phyloP scores from a whole-genome alignment of 30 jellyfish, hydroid and myxozoan genomes.

The Sanderia malayensis region DNA sequence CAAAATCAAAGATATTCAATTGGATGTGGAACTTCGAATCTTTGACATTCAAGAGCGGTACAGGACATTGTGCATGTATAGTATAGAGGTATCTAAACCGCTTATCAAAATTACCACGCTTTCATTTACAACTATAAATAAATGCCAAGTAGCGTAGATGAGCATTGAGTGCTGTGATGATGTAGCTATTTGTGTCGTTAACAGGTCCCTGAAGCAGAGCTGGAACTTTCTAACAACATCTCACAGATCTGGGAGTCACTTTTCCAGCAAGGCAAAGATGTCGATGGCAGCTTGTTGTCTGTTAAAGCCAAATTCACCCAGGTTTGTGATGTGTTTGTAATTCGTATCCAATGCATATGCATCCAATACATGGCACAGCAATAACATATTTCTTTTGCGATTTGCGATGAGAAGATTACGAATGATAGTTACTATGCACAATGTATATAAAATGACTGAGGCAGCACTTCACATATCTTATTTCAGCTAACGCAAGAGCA shows the following conservation, averaged over 20 bases:
- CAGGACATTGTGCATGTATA: conserved; percentile 82
- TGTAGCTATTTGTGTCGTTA: not conserved
- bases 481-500: conserved; percentile 78
- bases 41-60: conserved; percentile 83
- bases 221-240: conserved; percentile 57
- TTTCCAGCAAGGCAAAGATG: conserved; percentile 73
- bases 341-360: no score
- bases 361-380: no score
- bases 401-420: no score
- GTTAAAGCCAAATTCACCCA: conserved; percentile 85
- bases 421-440: no score
- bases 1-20: conserved; percentile 67
- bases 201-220: conserved; percentile 74
- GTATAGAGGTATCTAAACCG: conserved; percentile 81
- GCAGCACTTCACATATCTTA: no score
- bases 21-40: conserved; percentile 74
- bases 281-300: conserved; percentile 73
- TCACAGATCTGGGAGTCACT: conserved; percentile 78
- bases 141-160: no score
- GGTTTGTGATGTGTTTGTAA: conserved; percentile 28
- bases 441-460: no score
- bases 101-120: no score
- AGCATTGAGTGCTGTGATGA: no score
- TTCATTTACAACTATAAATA: no score
- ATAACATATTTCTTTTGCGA: no score